Conservation (phyloP, 2,888 invertebrate species). For the Therioaphis trifolii region DNA sequence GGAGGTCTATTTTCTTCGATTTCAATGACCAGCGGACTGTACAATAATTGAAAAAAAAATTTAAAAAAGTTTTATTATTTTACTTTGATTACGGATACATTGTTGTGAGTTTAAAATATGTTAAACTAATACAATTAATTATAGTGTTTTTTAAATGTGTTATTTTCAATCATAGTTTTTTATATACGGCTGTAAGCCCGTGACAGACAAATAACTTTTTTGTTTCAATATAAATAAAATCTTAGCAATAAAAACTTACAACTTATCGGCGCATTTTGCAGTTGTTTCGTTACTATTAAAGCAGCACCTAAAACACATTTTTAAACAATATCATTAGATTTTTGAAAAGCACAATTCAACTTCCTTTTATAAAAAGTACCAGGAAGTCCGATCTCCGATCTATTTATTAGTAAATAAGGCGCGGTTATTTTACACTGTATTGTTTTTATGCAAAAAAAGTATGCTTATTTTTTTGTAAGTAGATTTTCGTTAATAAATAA, state of each 20-base stretch:
- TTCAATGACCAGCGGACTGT: background rate
- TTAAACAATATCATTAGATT: background rate
- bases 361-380: too few relatives aligned
- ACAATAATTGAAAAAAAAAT: background rate
- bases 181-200: too few relatives aligned
- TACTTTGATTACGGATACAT: background rate
- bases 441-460: too few relatives aligned
- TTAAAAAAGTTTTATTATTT: background rate
- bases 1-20: background rate
- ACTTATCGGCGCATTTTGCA: background rate
- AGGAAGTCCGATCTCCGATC: too few relatives aligned
- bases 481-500: too few relatives aligned
- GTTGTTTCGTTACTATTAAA: background rate
- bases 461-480: too few relatives aligned
- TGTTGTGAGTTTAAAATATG: background rate
- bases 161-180: too few relatives aligned
- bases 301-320: slow-evolving; percentile 6
- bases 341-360: too few relatives aligned
- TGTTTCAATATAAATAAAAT: too few relatives aligned
- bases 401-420: too few relatives aligned
- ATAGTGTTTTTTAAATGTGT: background rate
- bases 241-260: slow-evolving; percentile 12
- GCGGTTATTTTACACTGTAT: too few relatives aligned
- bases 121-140: background rate
- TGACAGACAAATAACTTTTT: too few relatives aligned